phyloP scores from a whole-genome alignment of 2,113 vertebrate species.

The Mugil cephalus region DNA sequence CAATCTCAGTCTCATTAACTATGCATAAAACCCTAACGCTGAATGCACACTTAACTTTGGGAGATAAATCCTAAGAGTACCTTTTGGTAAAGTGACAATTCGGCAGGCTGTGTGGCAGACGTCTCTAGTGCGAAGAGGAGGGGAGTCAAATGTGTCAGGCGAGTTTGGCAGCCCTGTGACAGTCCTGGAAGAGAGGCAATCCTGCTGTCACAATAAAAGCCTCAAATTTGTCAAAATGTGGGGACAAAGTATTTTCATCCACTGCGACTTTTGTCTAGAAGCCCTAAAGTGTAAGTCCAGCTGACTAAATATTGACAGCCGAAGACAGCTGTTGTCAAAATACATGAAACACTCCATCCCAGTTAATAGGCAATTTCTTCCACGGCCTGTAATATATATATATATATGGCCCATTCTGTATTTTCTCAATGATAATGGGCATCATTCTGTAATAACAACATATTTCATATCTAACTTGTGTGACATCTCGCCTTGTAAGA shows the following conservation, averaged over 20 bases:
- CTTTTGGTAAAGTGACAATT: not conserved
- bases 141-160: slow-evolving; percentile 10
- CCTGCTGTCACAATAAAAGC: slow-evolving; percentile 34
- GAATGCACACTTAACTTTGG: not conserved
- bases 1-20: no score
- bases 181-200: slow-evolving; percentile 14
- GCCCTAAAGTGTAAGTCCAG: slow-evolving; percentile 2
- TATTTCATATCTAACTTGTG: not conserved
- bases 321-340: slow-evolving; percentile 41
- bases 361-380: not conserved
- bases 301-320: slow-evolving; percentile 18
- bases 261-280: slow-evolving; percentile 12
- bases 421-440: not conserved
- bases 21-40: no score
- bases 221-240: slow-evolving; percentile 22
- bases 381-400: not conserved
- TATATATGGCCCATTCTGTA: not conserved
- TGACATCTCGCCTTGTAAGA: no score
- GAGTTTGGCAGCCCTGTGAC: slow-evolving; percentile 1
- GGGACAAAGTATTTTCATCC: slow-evolving; percentile 15
- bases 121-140: not conserved
- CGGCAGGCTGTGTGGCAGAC: not conserved
- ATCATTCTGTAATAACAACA: not conserved
- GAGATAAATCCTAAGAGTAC: not conserved
- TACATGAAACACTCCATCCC: slow-evolving; percentile 22